phyloP scores from a whole-genome alignment of 1,140 invertebrate species.

The Halictus rubicundus region DNA sequence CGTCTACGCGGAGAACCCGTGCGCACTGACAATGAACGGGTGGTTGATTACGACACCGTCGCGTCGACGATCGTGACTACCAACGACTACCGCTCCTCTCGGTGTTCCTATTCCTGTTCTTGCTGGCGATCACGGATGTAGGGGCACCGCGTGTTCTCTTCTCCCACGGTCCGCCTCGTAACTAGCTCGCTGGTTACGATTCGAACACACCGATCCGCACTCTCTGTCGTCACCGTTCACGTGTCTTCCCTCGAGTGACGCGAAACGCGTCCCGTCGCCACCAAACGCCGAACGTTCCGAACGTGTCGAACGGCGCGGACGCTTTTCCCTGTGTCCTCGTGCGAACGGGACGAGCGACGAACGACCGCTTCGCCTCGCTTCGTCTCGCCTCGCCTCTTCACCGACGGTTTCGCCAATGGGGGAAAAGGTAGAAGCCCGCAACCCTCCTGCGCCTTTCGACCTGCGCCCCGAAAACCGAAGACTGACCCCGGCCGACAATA shows the following conservation, averaged over 20 bases:
- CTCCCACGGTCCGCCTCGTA: background rate
- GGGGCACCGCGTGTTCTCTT: background rate
- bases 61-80: constrained; percentile 17
- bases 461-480: background rate
- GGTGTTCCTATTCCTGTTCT: background rate
- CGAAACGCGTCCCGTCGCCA: too few species aligned
- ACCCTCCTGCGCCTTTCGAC: background rate
- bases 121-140: background rate
- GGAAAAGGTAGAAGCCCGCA: too few species aligned
- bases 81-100: background rate
- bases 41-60: constrained; percentile 10
- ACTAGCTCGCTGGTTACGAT: too few species aligned
- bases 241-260: background rate
- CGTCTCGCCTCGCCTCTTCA: background rate
- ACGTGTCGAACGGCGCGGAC: background rate
- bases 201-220: background rate
- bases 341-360: background rate
- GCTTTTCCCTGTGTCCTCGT: too few species aligned
- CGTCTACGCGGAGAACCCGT: background rate
- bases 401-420: too few species aligned
- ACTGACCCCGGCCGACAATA: background rate
- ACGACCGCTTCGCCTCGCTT: background rate
- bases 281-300: background rate
- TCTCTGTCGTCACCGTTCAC: background rate
- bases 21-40: background rate